phyloP scores from a whole-genome alignment of 2,797 vertebrate genomes.

The Silurus aristotelis region DNA sequence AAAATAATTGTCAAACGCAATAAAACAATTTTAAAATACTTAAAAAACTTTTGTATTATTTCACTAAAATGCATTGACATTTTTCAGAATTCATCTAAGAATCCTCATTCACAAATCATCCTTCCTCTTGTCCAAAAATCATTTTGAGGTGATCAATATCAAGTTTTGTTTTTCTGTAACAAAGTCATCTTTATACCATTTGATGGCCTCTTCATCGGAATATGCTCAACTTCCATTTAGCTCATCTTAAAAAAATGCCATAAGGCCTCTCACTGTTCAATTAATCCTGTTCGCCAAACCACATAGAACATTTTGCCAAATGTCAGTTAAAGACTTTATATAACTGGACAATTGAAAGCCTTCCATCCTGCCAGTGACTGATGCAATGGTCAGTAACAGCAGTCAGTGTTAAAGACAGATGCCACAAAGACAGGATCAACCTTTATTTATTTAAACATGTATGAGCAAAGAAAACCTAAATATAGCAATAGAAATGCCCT shows the following conservation, averaged over 20 bases:
- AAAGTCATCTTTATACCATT: slow-evolving; percentile 57
- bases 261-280: background rate
- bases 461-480: background rate
- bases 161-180: slow-evolving; percentile 55
- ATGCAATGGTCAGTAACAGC: slow-evolving; percentile 31
- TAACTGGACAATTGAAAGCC: background rate
- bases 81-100: background rate
- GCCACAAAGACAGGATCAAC: background rate
- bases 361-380: slow-evolving; percentile 13
- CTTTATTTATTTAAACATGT: background rate
- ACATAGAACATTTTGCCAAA: background rate
- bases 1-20: background rate
- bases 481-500: slow-evolving; percentile 13
- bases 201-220: slow-evolving; percentile 51
- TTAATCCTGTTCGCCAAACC: slow-evolving; percentile 3
- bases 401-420: background rate
- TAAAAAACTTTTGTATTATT: background rate
- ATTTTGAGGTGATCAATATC: slow-evolving; percentile 57
- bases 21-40: background rate
- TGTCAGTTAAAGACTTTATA: slow-evolving; percentile 8
- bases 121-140: slow-evolving; percentile 13
- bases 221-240: slow-evolving; percentile 50
- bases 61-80: no score
- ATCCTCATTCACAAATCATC: background rate
- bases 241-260: slow-evolving; percentile 11